Base-by-base conservation (phyloP, 1,140 invertebrate genomes). In the Drosophila pruinosa region DNA sequence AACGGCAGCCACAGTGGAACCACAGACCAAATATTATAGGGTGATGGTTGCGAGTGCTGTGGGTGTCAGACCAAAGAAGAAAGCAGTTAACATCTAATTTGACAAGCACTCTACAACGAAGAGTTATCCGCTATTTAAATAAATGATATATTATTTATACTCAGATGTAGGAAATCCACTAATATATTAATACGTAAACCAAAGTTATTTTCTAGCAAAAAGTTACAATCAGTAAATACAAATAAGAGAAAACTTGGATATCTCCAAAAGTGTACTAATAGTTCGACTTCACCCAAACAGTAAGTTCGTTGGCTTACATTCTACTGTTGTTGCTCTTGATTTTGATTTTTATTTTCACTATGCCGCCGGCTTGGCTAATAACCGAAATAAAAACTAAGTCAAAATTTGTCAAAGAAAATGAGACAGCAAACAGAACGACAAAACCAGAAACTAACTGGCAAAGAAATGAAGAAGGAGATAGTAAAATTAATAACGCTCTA, bases 321-420 rank as follows among this genome's bases (percentile, higher is more conserved):
- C 3, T 2, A 6, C 12, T 45, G 22, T 17, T 28, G 58, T 22
- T 38, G 41, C 22, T 34, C 4, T 39, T 62, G 10, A 26, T 39
- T 63, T 10, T 57, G 56, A 53, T 53, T 73, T 56, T 69, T 62
- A 73, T 75, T 73, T 73, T 62, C 52, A 56, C 54, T 59, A 21
- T 52, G 73, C 63, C 73, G 73, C 73, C 73, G 72, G 70, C 54
- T 75, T 75, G 73, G 70, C 73, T 75, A 75, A 75, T 75, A 75
- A 75, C 63, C 63, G 57, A 75, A 41, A 73, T 75, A 73, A 73
- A 73, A 73, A 62, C 57, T 34, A 72, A 72, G 38, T 39, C 39
- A 34, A 61, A 72, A 67, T 57, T 61, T 72, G 56, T 57, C 62
- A 70, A 62, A 21, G 22, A 38, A 63, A 56, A 45, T 58, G 12